A percentile compares a stretch with the other conserved stretches of the same genome.
These are phyloP conservation scores for Leptoclinus maculatus DNA, from an alignment of 2,797 vertebrate genomes.

Conservation along the genomic window DNA sequence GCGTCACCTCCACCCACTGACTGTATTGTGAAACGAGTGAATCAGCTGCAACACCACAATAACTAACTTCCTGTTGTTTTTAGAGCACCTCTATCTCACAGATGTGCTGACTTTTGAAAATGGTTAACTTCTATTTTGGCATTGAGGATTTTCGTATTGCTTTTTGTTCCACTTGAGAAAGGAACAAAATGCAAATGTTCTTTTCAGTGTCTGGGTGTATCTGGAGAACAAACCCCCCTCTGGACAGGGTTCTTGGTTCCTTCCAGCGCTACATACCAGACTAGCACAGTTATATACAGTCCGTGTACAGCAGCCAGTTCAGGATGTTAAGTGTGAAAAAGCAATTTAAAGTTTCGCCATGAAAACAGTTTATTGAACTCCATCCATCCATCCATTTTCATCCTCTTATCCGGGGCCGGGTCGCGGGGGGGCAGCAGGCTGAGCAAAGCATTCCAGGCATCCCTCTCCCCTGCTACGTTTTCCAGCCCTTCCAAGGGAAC, in stretches of 20 bases:
- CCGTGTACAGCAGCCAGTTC: background rate
- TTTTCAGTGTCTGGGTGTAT: too few relatives aligned
- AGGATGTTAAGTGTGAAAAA: background rate
- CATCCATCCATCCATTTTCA: background rate
- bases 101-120: too few relatives aligned
- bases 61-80: too few relatives aligned
- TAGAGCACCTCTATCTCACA: too few relatives aligned
- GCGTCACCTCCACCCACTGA: too few relatives aligned
- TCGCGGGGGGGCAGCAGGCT: background rate
- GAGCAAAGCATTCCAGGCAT: background rate
- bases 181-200: too few relatives aligned
- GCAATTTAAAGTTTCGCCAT: background rate
- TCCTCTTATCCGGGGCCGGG: background rate
- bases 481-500: background rate
- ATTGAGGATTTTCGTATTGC: too few relatives aligned
- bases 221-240: background rate
- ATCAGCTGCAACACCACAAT: too few relatives aligned
- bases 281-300: background rate
- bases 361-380: slow-evolving; percentile 1
- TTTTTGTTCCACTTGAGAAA: too few relatives aligned
- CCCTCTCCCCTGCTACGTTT: background rate
- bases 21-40: too few relatives aligned
- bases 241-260: background rate
- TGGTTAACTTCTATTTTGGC: too few relatives aligned
- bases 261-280: background rate